phyloP scores from a whole-genome alignment of 2,113 vertebrate genomes.

The Aspidoscelis tigris region DNA sequence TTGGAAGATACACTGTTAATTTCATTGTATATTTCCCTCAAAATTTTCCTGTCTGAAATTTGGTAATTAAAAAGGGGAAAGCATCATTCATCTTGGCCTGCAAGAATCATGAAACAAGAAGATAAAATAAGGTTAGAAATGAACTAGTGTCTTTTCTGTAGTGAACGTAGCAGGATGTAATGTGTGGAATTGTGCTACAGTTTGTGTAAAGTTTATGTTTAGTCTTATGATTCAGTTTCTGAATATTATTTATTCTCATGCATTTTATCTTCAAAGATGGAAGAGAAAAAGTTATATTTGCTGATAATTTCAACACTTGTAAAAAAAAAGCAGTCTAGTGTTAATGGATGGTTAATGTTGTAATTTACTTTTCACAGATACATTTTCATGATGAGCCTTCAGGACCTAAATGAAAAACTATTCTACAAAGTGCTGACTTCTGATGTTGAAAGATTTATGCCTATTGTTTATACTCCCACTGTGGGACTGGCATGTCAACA shows the following conservation, averaged over 20 bases:
- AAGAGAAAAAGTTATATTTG: conserved; percentile 10
- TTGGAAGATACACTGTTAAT: not conserved
- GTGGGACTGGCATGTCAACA: conserved; percentile 96
- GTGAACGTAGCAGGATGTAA: too few species aligned
- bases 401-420: conserved; percentile 95
- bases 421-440: conserved; percentile 91
- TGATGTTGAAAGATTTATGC: conserved; percentile 95
- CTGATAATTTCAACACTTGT: not conserved
- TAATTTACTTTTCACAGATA: conserved; percentile 81
- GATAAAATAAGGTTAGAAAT: not conserved
- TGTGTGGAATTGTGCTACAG: not conserved
- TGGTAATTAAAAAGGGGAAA: not conserved
- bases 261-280: not conserved
- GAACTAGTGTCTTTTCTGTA: not conserved
- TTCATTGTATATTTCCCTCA: not conserved
- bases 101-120: not conserved
- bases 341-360: conserved; percentile 52
- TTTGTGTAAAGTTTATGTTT: fast-evolving
- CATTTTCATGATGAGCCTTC: conserved; percentile 94
- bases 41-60: not conserved
- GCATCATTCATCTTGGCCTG: conserved; percentile 10
- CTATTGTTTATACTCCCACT: conserved; percentile 95
- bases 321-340: not conserved
- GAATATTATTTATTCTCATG: not conserved
- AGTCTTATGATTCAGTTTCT: not conserved